phyloP scores from a whole-genome alignment of 1,140 invertebrate species.

The Papilio helenus region DNA sequence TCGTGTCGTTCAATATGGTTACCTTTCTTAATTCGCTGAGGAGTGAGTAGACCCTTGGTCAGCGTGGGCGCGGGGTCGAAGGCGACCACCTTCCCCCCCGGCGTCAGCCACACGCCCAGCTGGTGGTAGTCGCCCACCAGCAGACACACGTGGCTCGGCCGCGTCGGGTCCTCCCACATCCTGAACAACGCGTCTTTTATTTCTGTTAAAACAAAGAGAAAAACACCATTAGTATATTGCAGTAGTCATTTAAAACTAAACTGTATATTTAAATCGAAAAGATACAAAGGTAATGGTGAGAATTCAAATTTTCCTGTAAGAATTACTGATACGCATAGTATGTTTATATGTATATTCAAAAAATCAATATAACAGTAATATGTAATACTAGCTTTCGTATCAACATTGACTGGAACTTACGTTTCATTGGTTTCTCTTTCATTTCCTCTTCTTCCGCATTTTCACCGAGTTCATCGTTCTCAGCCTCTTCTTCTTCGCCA shows the following conservation, averaged over 20 bases:
- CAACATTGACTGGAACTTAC: constrained; percentile 48
- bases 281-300: too few species aligned
- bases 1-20: constrained; percentile 23
- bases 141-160: constrained; percentile 53
- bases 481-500: constrained; percentile 57
- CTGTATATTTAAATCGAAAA: too few species aligned
- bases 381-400: too few species aligned
- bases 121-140: constrained; percentile 75
- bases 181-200: constrained; percentile 72
- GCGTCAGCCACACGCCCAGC: constrained; percentile 69
- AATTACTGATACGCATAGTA: too few species aligned
- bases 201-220: constrained; percentile 51
- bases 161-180: constrained; percentile 66
- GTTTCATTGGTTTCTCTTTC: constrained; percentile 64
- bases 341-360: too few species aligned
- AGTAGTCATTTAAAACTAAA: too few species aligned
- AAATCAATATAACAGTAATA: too few species aligned
- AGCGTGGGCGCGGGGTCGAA: constrained; percentile 70
- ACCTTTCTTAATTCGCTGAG: constrained; percentile 69
- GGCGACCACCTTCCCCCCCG: constrained; percentile 70
- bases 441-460: constrained; percentile 63
- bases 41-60: constrained; percentile 58
- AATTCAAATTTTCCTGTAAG: too few species aligned
- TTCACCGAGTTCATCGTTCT: constrained; percentile 53
- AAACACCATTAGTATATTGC: background rate